Conservation (phyloP, 2,888 invertebrate genomes). For the Isotomurus palustris region DNA sequence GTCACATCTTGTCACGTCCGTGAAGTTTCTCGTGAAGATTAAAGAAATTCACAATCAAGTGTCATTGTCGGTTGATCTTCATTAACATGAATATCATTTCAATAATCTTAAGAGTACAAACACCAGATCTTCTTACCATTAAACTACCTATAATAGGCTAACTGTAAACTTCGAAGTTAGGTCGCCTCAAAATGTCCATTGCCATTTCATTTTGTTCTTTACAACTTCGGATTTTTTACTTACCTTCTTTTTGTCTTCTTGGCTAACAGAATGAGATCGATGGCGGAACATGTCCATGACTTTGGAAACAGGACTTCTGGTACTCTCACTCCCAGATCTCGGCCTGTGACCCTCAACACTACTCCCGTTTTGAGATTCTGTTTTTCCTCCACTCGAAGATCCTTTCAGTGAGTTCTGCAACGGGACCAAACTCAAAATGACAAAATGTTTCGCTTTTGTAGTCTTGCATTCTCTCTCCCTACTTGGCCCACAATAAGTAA, state of each 20-base stretch:
- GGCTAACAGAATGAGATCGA: slow-evolving; percentile 65
- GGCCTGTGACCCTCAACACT: slow-evolving; percentile 43
- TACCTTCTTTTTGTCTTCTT: slow-evolving; percentile 65
- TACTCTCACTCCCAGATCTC: slow-evolving; percentile 51
- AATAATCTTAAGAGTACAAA: too few species aligned
- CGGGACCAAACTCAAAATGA: not conserved
- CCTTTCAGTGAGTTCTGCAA: slow-evolving; percentile 64
- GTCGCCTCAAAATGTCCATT: too few species aligned
- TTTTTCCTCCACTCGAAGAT: slow-evolving; percentile 22
- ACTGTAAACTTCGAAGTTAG: too few species aligned
- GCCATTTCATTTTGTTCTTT: too few species aligned
- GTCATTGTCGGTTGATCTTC: too few species aligned
- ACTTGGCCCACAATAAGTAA: not conserved
- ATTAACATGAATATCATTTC: too few species aligned
- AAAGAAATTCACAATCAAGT: too few species aligned
- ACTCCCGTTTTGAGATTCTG: slow-evolving; percentile 40
- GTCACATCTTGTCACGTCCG: too few species aligned
- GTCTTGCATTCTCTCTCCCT: not conserved
- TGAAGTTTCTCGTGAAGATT: too few species aligned
- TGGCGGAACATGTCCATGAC: slow-evolving; percentile 86
- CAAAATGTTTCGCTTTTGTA: not conserved
- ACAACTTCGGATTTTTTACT: too few species aligned
- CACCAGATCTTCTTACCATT: too few species aligned
- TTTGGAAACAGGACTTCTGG: slow-evolving; percentile 73
- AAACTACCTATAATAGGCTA: too few species aligned